Conservation (phyloP, 2,888 invertebrate species). For the Apotomis turbidana region DNA sequence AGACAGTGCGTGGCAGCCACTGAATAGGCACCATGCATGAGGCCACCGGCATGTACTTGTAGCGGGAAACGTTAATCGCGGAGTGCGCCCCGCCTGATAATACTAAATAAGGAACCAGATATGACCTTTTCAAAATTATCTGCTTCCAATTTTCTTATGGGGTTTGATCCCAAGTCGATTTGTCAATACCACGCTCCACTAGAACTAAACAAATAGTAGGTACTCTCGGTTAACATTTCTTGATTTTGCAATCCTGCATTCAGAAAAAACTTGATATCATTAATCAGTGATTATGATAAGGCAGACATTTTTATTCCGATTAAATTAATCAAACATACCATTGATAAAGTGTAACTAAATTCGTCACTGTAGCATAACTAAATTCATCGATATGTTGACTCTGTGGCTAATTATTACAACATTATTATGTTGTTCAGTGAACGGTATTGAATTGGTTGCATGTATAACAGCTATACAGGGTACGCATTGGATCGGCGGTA, state of each 20-base stretch:
- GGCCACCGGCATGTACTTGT: no score
- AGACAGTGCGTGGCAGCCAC: no score
- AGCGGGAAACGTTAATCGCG: no score
- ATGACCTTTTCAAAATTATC: no score
- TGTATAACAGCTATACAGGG: background rate
- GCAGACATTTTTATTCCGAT: slow-evolving; percentile 14
- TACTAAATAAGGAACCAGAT: no score
- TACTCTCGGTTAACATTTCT: no score
- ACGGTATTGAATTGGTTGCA: slow-evolving; percentile 22
- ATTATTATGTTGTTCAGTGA: slow-evolving; percentile 29
- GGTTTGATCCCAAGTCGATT: no score
- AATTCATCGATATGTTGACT: slow-evolving; percentile 23
- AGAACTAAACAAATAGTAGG: no score
- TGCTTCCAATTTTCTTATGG: no score
- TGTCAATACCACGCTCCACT: no score
- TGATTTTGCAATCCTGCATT: slow-evolving; percentile 20
- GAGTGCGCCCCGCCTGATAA: no score
- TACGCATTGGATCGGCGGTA: background rate
- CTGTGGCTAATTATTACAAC: slow-evolving; percentile 27
- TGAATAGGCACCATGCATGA: no score
- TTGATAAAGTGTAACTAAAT: background rate
- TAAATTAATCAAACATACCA: slow-evolving; percentile 12
- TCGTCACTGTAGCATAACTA: background rate
- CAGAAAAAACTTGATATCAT: slow-evolving; percentile 15
- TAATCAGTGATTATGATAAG: slow-evolving; percentile 26